Percentiles rank a stretch among this genome's conserved stretches.
Conservation (phyloP, 2,113 vertebrate species). For the Saccopteryx leptura region DNA sequence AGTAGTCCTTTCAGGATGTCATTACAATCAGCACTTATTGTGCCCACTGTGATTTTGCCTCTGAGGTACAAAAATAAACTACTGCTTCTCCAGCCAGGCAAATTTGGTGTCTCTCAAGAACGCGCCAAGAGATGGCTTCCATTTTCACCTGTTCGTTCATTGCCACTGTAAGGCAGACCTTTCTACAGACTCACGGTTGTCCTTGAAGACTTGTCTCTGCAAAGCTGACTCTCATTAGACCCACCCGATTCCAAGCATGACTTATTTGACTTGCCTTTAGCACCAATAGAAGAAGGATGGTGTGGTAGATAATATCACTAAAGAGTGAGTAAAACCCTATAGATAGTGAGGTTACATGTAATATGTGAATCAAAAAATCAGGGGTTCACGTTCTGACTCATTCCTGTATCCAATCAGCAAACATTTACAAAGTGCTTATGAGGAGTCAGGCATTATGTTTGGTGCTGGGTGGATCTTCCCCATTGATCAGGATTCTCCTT, state of each 20-base stretch:
- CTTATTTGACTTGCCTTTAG: not conserved
- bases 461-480: not conserved
- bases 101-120: not conserved
- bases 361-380: not conserved
- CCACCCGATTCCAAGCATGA: not conserved
- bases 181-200: not conserved
- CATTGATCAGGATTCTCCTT: not conserved
- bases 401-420: not conserved
- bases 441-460: not conserved
- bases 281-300: not conserved
- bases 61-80: not conserved
- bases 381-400: not conserved
- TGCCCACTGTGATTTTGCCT: conserved; percentile 10
- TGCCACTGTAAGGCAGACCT: not conserved
- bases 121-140: not conserved
- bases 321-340: not conserved
- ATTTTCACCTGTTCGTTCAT: not conserved
- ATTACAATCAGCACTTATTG: not conserved
- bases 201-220: not conserved
- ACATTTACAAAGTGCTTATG: not conserved
- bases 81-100: not conserved
- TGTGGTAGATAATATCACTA: not conserved
- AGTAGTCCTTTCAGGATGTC: conserved; percentile 3
- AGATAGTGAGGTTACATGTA: not conserved
- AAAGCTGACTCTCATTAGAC: conserved; percentile 32